These are phyloP conservation scores for Lutjanus campechanus DNA, from an alignment of 2,797 vertebrate species.

Conservation along the genomic window DNA sequence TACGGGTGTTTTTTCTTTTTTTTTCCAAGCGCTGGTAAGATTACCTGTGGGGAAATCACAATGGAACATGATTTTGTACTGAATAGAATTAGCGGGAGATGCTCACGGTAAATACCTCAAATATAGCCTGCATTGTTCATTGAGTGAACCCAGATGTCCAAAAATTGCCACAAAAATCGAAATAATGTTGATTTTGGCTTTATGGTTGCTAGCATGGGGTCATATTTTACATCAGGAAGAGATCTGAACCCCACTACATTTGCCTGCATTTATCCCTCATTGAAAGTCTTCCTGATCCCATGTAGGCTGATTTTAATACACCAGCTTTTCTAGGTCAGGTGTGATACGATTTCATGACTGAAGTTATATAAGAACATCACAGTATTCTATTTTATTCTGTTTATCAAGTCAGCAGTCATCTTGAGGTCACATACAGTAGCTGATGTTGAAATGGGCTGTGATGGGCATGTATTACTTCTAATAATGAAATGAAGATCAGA, in stretches of 20 bases:
- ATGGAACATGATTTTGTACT: not conserved
- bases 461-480: not conserved
- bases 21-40: constrained; percentile 4
- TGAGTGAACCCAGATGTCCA: constrained; percentile 51
- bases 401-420: not conserved
- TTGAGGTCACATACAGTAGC: constrained; percentile 1
- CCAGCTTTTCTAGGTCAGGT: constrained; percentile 1
- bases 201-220: constrained; percentile 15
- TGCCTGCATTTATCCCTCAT: not conserved
- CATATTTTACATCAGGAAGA: constrained; percentile 1
- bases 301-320: not conserved
- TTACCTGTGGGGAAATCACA: constrained; percentile 11
- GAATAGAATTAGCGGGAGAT: constrained; percentile 14
- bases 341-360: constrained; percentile 1
- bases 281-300: constrained; percentile 3
- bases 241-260: not conserved
- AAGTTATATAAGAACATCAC: not conserved
- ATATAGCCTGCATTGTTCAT: constrained; percentile 18
- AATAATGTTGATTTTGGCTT: constrained; percentile 49
- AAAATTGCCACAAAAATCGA: constrained; percentile 8
- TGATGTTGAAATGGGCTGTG: not conserved
- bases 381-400: not conserved
- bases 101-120: constrained; percentile 4
- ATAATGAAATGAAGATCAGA: not conserved
- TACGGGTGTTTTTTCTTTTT: constrained; percentile 16